Evolutionary conservation across 1,140 invertebrate species (phyloP), one percentile per base, ranked within the genome.

Genomic region (Heliconius congener): DNA sequence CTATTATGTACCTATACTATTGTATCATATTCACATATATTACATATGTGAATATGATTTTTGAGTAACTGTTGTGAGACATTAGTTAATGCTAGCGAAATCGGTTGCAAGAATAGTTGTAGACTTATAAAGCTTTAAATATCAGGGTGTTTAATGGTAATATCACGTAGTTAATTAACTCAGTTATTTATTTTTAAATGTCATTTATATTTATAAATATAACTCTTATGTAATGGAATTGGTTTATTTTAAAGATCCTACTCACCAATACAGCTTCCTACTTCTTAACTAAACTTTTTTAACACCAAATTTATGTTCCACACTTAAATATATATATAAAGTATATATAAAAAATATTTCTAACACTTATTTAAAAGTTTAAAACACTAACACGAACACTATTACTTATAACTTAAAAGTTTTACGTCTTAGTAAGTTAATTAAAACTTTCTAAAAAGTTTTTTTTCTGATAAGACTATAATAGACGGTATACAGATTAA

Each of bases 321-420:
- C 60, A 66, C 27, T 66, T 66, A 66, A 66, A 66, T 27, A 18
- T 66, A 6, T 30, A 8, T 4, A 3, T 30, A 30, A 30, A 27
- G 60, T 66, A 66, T 30, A 66, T 66, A 16, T 16, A 16, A 27
- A 66, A 27, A 66, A 30, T 30, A 30, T 16, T 66, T n/a, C 37
- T 42, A 23, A 72, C 71, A 72, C 71, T 72, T 72, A 34, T 72
- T 39, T 72, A 39, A 39, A 71, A 71, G 71, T 71, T 71, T 71
- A 3, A 39, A 34, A 72, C 71, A 72, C 71, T 72, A 42, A 72
- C 71, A 72, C 71, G 8, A 11, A 37, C 37, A 72, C 37, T 72
- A 66, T 66, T 16, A 66, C 0, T 16, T 66, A 66, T 23, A 72
- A 72, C n/a, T 72, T 13, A 23, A 72, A 72, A 72, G 37, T 37